A percentile compares a stretch with the other conserved stretches of the same genome.
Conservation (phyloP, 2,797 vertebrate species). For the Gouania willdenowi region DNA sequence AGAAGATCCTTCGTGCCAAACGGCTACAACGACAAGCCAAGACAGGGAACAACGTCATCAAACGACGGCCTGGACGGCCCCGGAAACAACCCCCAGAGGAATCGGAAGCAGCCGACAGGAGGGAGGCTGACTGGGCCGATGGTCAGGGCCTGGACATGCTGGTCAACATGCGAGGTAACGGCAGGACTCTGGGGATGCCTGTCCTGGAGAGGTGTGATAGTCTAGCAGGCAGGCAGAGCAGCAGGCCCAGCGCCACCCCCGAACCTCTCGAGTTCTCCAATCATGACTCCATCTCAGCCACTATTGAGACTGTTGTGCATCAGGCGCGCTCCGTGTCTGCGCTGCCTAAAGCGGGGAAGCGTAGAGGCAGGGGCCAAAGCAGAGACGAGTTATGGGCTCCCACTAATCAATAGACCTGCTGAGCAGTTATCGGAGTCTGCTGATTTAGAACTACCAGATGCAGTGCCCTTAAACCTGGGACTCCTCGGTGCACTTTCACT, state of each 20-base stretch:
- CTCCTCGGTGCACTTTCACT: constrained; percentile 71
- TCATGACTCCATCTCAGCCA: constrained; percentile 90
- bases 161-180: constrained; percentile 61
- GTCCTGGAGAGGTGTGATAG: constrained; percentile 92
- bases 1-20: constrained; percentile 98
- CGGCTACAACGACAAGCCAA: constrained; percentile 98
- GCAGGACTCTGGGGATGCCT: constrained; percentile 90
- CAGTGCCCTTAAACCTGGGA: constrained; percentile 55
- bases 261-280: constrained; percentile 81
- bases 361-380: constrained; percentile 80
- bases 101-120: constrained; percentile 27
- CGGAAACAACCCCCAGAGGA: constrained; percentile 83
- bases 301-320: constrained; percentile 94
- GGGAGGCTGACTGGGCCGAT: constrained; percentile 30
- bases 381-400: constrained; percentile 68
- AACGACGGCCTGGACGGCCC: constrained; percentile 89
- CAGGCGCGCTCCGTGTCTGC: constrained; percentile 78
- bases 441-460: constrained; percentile 39
- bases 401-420: constrained; percentile 58
- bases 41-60: constrained; percentile 98
- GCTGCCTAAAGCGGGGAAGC: constrained; percentile 64
- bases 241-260: constrained; percentile 77
- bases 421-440: constrained; percentile 32
- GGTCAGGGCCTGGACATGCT: constrained; percentile 35
- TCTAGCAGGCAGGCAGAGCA: constrained; percentile 84